phyloP scores from a whole-genome alignment of 2,797 vertebrate species.

The Oreortyx pictus region DNA sequence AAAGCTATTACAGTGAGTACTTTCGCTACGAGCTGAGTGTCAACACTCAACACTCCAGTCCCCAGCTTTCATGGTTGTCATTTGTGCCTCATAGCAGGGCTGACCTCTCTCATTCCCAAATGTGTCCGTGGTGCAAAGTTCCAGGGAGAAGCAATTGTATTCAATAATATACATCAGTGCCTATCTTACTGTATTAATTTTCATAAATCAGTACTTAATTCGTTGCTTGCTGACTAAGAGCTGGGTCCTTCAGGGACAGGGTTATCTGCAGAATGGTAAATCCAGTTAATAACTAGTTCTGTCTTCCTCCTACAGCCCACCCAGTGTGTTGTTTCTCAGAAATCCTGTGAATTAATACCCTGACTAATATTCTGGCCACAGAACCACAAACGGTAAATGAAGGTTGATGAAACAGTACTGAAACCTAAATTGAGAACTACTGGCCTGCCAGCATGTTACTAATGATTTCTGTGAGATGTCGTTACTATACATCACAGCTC shows the following conservation, averaged over 20 bases:
- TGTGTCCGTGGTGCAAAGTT: not conserved
- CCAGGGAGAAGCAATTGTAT: not conserved
- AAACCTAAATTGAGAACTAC: not conserved
- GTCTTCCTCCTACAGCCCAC: not conserved
- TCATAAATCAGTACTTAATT: not conserved
- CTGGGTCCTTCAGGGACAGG: not conserved
- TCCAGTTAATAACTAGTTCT: not conserved
- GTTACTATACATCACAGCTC: not conserved
- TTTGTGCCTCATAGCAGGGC: not conserved
- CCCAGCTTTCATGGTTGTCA: not conserved
- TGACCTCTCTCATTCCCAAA: not conserved
- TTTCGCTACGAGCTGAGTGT: not conserved
- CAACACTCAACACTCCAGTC: not conserved
- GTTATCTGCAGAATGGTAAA: not conserved
- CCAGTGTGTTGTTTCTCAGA: slow-evolving; percentile 6
- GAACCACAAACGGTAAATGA: not conserved
- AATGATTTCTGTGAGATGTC: not conserved
- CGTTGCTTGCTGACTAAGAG: not conserved
- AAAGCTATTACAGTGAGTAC: not conserved
- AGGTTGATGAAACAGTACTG: not conserved
- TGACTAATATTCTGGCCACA: slow-evolving; percentile 32
- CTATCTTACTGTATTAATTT: not conserved
- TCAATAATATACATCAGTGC: not conserved
- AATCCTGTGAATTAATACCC: slow-evolving; percentile 18
- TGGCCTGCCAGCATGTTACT: not conserved